Evolutionary conservation across 2,888 invertebrate species (phyloP).

Genomic region (Psylliodes chrysocephalus): DNA sequence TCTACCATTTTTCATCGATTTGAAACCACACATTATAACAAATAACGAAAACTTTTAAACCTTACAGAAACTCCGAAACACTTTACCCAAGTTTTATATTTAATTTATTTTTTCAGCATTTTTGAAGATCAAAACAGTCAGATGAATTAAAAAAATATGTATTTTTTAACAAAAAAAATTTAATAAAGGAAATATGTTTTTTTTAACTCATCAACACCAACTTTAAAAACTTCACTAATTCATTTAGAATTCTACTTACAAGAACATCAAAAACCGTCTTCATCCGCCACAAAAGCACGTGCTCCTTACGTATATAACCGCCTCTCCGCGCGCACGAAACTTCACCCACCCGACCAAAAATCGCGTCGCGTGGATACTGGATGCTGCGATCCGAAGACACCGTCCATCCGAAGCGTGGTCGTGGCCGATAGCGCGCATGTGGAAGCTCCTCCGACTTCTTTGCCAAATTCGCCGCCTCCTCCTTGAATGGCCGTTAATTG

Average conservation of each 20-base stretch:
- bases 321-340: not conserved
- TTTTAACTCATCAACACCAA: too few species aligned
- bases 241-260: conserved; percentile 6
- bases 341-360: conserved; percentile 30
- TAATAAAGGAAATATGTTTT: too few species aligned
- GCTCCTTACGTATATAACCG: not conserved
- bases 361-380: conserved; percentile 57
- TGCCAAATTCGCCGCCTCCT: conserved; percentile 52
- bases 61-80: too few species aligned
- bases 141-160: too few species aligned
- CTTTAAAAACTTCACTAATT: not conserved
- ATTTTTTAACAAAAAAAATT: too few species aligned
- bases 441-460: conserved; percentile 48
- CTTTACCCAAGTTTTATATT: too few species aligned
- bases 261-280: not conserved
- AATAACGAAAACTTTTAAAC: too few species aligned
- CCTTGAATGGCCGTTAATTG: conserved; percentile 60
- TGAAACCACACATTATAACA: too few species aligned
- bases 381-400: conserved; percentile 51
- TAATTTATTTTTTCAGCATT: too few species aligned
- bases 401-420: conserved; percentile 22
- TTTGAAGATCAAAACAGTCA: too few species aligned
- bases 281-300: conserved; percentile 7
- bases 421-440: conserved; percentile 54
- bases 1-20: too few species aligned